Percentiles rank a stretch among this genome's conserved stretches.
Evolutionary conservation across 1,140 invertebrate genomes (phyloP).

Genomic region (Lordiphosa mommai): DNA sequence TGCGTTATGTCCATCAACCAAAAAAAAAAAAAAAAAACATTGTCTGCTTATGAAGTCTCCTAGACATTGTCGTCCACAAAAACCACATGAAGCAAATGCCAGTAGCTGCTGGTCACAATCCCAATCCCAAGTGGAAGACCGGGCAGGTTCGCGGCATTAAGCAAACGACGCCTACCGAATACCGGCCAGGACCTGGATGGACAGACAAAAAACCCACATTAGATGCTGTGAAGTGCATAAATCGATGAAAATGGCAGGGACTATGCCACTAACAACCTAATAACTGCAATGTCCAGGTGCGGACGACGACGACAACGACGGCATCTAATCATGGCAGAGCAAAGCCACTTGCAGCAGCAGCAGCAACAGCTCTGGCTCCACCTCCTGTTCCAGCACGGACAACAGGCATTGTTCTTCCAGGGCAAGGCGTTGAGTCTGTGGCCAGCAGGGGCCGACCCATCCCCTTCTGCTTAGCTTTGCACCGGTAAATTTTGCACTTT

Average conservation of each 20-base stretch:
- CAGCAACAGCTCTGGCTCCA: neutral
- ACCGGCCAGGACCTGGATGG: slow-evolving; percentile 10
- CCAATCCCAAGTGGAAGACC: slow-evolving; percentile 11
- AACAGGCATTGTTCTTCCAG: slow-evolving; percentile 58
- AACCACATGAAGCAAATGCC: slow-evolving; percentile 4
- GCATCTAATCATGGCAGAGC: slow-evolving; percentile 65
- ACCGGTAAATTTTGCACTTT: slow-evolving; percentile 77
- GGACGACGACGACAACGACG: slow-evolving; percentile 36
- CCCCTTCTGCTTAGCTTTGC: slow-evolving; percentile 25
- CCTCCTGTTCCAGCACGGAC: slow-evolving; percentile 14
- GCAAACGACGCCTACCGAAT: slow-evolving; percentile 38
- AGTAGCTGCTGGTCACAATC: neutral
- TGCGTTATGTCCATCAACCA: slow-evolving; percentile 19
- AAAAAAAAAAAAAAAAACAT: slow-evolving; percentile 3
- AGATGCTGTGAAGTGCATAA: slow-evolving; percentile 72
- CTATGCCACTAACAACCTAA: slow-evolving; percentile 75
- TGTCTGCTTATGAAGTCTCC: slow-evolving; percentile 28
- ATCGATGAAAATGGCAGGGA: slow-evolving; percentile 71
- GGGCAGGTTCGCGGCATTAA: slow-evolving; percentile 51
- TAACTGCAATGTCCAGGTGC: slow-evolving; percentile 58
- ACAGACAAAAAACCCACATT: slow-evolving; percentile 46
- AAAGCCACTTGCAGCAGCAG: slow-evolving; percentile 65
- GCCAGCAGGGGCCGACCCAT: slow-evolving; percentile 14
- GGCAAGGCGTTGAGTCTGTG: slow-evolving; percentile 49
- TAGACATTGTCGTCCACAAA: slow-evolving; percentile 25